phyloP scores from a whole-genome alignment of 2,888 invertebrate species.

The Lithodes maja region DNA sequence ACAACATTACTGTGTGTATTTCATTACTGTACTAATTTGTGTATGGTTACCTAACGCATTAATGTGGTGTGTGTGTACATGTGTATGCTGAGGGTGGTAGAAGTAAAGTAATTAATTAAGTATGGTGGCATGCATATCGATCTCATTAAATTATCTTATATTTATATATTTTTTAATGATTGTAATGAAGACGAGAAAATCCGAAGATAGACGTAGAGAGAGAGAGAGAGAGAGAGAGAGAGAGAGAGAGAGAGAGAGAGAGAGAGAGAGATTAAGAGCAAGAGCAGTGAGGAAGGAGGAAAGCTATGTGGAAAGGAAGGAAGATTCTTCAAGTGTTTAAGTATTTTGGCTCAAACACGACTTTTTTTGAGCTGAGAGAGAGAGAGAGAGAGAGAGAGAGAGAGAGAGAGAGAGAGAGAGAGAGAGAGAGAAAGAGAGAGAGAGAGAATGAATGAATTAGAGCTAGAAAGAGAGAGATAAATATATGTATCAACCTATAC shows the following conservation, averaged over 20 bases:
- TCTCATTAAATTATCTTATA: too few relatives aligned
- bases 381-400: background rate
- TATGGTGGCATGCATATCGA: too few relatives aligned
- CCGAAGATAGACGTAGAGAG: background rate
- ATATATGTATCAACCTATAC: too few relatives aligned
- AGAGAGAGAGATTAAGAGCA: background rate
- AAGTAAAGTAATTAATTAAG: too few relatives aligned
- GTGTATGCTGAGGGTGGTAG: too few relatives aligned
- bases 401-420: background rate
- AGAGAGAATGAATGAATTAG: background rate
- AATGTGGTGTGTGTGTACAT: too few relatives aligned
- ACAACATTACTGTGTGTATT: too few relatives aligned
- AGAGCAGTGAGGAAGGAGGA: background rate
- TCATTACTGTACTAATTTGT: too few relatives aligned
- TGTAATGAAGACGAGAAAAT: background rate
- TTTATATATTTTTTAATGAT: too few relatives aligned
- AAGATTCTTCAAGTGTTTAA: too few relatives aligned
- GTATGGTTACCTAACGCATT: too few relatives aligned
- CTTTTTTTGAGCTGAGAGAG: background rate
- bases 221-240: slow-evolving; percentile 12
- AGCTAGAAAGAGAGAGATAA: background rate
- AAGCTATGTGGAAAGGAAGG: background rate
- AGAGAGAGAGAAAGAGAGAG: background rate
- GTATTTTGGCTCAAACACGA: too few relatives aligned
- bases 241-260: background rate